Conservation (phyloP, 2,888 invertebrate species). For the Oegoconia quadripuncta region DNA sequence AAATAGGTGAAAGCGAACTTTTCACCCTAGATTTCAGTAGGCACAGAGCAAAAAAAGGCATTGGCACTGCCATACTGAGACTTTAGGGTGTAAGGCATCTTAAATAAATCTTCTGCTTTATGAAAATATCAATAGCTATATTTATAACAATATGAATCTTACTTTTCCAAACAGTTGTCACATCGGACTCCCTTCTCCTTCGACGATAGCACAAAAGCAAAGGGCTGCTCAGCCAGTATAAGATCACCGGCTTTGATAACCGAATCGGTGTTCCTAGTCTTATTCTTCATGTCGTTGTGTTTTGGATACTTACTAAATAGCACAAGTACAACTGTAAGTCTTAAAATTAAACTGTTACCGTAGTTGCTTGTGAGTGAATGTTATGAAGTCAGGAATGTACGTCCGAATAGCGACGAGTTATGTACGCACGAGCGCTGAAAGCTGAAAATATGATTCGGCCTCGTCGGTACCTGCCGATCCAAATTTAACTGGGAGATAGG, state of each 20-base stretch:
- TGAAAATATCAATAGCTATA: too few relatives aligned
- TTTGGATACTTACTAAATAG: not conserved
- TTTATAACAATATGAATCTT: too few relatives aligned
- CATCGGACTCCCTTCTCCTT: conserved; percentile 85
- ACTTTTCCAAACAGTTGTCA: conserved; percentile 88
- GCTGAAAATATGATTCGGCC: conserved; percentile 61
- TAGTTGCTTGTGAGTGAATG: conserved; percentile 39
- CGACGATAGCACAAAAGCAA: conserved; percentile 85
- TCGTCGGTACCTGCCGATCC: conserved; percentile 59
- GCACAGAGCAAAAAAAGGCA: too few relatives aligned
- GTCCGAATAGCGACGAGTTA: conserved; percentile 33
- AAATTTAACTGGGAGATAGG: conserved; percentile 61
- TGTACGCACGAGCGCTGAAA: conserved; percentile 35
- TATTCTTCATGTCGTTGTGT: conserved; percentile 78
- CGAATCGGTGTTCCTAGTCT: conserved; percentile 51
- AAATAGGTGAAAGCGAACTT: too few relatives aligned
- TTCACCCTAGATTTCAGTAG: too few relatives aligned
- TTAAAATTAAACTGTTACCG: conserved; percentile 18
- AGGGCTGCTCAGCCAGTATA: conserved; percentile 86
- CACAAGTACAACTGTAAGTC: not conserved
- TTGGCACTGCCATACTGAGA: too few relatives aligned
- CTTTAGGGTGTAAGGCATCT: too few relatives aligned
- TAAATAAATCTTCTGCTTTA: not conserved
- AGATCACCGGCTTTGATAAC: conserved; percentile 81
- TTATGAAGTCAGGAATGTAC: conserved; percentile 49